phyloP scores from a whole-genome alignment of 2,113 vertebrate species.

The Poeciliopsis turrubarensis region DNA sequence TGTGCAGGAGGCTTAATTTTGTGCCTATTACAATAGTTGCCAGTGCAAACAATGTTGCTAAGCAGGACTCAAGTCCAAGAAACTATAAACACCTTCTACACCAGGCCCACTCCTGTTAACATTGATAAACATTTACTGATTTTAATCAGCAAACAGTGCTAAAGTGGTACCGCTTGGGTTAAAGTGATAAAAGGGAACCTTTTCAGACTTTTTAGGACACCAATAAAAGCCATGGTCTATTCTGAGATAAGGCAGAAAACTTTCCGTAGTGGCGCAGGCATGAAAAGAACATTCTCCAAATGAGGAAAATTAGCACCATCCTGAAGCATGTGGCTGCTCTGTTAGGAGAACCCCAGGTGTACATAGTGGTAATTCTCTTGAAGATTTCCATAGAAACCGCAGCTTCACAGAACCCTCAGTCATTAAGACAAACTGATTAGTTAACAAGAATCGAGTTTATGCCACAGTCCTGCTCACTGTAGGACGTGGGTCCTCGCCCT shows the following conservation, averaged over 20 bases:
- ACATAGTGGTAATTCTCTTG: slow-evolving; percentile 18
- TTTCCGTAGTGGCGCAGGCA: slow-evolving; percentile 5
- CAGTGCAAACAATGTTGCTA: slow-evolving; percentile 55
- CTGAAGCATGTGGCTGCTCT: not conserved
- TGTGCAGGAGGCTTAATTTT: slow-evolving; percentile 25
- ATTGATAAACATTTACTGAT: not conserved
- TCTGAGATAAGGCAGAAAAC: not conserved
- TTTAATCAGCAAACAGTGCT: slow-evolving; percentile 3
- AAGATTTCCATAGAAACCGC: slow-evolving; percentile 63
- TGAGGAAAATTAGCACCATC: slow-evolving; percentile 16
- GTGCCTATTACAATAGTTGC: slow-evolving; percentile 42
- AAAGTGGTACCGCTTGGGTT: slow-evolving; percentile 15
- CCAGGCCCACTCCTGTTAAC: not conserved
- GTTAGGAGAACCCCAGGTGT: slow-evolving; percentile 1
- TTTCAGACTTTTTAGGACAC: not conserved
- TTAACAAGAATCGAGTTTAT: slow-evolving; percentile 21
- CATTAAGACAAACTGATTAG: slow-evolving; percentile 24
- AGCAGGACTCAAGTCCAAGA: slow-evolving; percentile 26
- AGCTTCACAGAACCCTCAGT: not conserved
- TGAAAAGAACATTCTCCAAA: slow-evolving; percentile 14
- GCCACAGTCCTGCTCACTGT: slow-evolving; percentile 5
- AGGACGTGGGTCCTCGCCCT: slow-evolving; percentile 7
- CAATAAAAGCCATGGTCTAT: not conserved
- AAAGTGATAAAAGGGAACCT: slow-evolving; percentile 2
- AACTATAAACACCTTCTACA: slow-evolving; percentile 31